Percentiles rank a stretch among this genome's conserved stretches.
Conservation (phyloP, 2,888 invertebrate genomes). For the Listrodromus nycthemerus region DNA sequence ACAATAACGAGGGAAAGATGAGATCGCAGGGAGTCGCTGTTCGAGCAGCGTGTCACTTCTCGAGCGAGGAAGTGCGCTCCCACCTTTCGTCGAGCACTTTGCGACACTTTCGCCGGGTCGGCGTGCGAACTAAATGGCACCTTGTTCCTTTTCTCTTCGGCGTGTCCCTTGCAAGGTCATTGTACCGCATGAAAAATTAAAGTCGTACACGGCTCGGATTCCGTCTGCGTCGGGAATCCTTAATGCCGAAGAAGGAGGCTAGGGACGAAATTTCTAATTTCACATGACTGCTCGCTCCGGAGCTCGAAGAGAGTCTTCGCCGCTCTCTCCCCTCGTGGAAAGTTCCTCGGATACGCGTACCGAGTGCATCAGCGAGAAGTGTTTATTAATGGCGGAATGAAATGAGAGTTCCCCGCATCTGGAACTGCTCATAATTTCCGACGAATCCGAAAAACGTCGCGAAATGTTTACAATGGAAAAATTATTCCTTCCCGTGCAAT, state of each 20-base stretch:
- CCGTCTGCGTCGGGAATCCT: slow-evolving; percentile 49
- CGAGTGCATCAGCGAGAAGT: slow-evolving; percentile 48
- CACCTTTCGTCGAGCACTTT: slow-evolving; percentile 7
- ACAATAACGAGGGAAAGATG: slow-evolving; percentile 29
- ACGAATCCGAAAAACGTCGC: slow-evolving; percentile 13
- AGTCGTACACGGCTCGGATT: slow-evolving; percentile 18
- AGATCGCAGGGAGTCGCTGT: slow-evolving; percentile 19
- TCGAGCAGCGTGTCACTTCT: slow-evolving; percentile 36
- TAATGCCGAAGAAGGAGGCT: slow-evolving; percentile 43
- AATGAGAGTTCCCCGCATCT: slow-evolving; percentile 57
- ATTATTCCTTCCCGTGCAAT: not conserved
- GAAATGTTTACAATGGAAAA: slow-evolving; percentile 12
- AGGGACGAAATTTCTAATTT: slow-evolving; percentile 66
- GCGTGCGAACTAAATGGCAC: slow-evolving; percentile 49
- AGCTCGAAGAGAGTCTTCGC: slow-evolving; percentile 35
- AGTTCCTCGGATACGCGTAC: slow-evolving; percentile 56
- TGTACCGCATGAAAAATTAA: slow-evolving; percentile 62
- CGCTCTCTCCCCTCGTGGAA: slow-evolving; percentile 57
- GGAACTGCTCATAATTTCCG: slow-evolving; percentile 3
- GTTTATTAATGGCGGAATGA: slow-evolving; percentile 44
- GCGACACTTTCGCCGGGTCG: slow-evolving; percentile 63
- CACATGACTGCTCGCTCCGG: slow-evolving; percentile 63
- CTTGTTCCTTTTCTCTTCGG: slow-evolving; percentile 35
- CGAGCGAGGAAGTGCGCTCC: slow-evolving; percentile 28
- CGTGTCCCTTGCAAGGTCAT: slow-evolving; percentile 66